These are phyloP conservation scores for Chinchilla lanigera DNA, from an alignment of 2,113 vertebrate species.

Conservation along the genomic window DNA sequence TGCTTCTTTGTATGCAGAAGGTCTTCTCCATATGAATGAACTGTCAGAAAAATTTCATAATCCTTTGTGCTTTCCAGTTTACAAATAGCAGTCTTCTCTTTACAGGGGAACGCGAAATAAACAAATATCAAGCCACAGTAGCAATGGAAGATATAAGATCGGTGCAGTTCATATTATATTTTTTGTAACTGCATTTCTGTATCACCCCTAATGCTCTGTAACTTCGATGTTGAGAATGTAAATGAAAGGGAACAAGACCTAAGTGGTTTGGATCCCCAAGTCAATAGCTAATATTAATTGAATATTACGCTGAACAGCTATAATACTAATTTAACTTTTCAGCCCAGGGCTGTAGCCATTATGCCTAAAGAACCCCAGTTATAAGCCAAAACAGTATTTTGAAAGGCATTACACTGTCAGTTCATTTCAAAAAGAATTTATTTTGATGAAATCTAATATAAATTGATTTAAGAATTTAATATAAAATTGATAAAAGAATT, in stretches of 20 bases:
- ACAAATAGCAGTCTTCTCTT: background rate
- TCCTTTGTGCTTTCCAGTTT: constrained; percentile 45
- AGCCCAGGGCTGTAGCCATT: constrained; percentile 57
- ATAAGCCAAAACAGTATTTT: constrained; percentile 60
- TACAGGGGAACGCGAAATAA: background rate
- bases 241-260: constrained; percentile 59
- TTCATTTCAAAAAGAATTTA: constrained; percentile 63
- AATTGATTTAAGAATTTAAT: constrained; percentile 58
- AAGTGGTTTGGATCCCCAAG: constrained; percentile 52
- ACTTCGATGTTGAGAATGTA: constrained; percentile 54
- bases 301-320: constrained; percentile 63
- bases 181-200: background rate
- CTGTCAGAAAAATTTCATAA: constrained; percentile 69
- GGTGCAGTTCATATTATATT: background rate
- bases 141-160: background rate
- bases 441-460: constrained; percentile 58
- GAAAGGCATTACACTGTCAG: constrained; percentile 65
- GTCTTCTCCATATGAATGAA: constrained; percentile 60
- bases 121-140: background rate
- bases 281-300: constrained; percentile 70
- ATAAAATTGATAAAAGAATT: constrained; percentile 54
- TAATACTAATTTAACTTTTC: constrained; percentile 58
- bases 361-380: constrained; percentile 66
- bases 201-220: background rate
- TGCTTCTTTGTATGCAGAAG: constrained; percentile 42